These are phyloP conservation scores for Pygocentrus nattereri DNA, from an alignment of 2,797 vertebrate genomes.

Conservation along the genomic window DNA sequence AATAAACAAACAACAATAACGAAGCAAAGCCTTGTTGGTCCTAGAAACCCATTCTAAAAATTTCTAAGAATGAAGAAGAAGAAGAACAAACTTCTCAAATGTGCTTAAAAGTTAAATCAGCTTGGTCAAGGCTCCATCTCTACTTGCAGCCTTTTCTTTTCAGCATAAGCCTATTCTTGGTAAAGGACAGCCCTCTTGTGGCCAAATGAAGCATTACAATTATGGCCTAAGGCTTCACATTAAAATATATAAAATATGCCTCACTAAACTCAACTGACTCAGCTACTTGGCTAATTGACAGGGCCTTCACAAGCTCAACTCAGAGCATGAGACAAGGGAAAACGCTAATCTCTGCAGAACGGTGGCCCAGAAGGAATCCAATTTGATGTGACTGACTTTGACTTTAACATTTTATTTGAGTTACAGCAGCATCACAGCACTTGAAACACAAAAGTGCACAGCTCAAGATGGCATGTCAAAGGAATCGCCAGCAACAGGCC, in stretches of 20 bases:
- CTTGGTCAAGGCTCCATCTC: neutral
- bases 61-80: too few species aligned
- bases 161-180: neutral
- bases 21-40: neutral
- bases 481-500: too few species aligned
- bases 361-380: too few species aligned
- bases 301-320: too few species aligned
- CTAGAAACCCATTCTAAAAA: neutral
- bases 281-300: too few species aligned
- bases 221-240: neutral
- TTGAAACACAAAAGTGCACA: neutral
- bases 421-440: neutral
- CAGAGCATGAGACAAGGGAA: too few species aligned
- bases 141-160: neutral
- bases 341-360: too few species aligned
- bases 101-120: too few species aligned
- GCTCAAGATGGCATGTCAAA: too few species aligned
- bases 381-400: neutral
- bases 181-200: constrained; percentile 67
- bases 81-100: neutral
- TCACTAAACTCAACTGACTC: too few species aligned
- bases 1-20: neutral
- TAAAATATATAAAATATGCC: too few species aligned
- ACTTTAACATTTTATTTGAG: neutral
- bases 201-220: neutral